Evolutionary conservation across 2,888 invertebrate genomes (phyloP).

Genomic region (Rhynchonema sp.): DNA sequence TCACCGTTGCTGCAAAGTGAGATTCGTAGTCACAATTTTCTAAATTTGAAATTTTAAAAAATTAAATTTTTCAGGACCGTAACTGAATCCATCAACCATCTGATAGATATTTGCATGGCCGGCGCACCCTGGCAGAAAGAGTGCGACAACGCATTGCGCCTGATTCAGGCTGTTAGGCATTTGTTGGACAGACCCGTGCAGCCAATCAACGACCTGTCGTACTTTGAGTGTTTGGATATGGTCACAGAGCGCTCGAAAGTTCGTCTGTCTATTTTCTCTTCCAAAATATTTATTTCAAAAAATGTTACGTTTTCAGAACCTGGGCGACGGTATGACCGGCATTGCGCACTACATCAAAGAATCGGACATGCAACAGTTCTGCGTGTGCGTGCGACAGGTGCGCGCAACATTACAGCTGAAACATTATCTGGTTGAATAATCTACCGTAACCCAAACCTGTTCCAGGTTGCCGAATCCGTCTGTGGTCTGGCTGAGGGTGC

Average conservation of each 20-base stretch:
- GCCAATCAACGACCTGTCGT: slow-evolving; percentile 61
- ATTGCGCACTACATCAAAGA: slow-evolving; percentile 77
- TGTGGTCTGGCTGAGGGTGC: slow-evolving; percentile 77
- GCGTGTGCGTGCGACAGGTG: slow-evolving; percentile 44
- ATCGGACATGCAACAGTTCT: slow-evolving; percentile 63
- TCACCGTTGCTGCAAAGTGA: slow-evolving; percentile 56
- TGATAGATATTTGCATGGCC: slow-evolving; percentile 69
- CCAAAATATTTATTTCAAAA: not conserved
- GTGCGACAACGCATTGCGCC: slow-evolving; percentile 79
- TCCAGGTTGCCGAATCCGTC: slow-evolving; percentile 65
- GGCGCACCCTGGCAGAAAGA: slow-evolving; percentile 88
- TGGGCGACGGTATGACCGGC: slow-evolving; percentile 62
- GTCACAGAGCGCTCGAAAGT: slow-evolving; percentile 66
- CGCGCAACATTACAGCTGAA: too few species aligned
- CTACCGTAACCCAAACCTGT: too few species aligned
- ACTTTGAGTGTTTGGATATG: slow-evolving; percentile 76
- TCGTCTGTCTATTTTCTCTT: not conserved
- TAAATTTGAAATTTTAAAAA: not conserved
- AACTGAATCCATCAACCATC: slow-evolving; percentile 71
- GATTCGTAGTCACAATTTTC: not conserved
- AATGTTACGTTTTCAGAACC: slow-evolving; percentile 13
- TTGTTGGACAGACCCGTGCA: slow-evolving; percentile 65
- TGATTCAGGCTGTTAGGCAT: slow-evolving; percentile 63
- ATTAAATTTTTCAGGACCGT: slow-evolving; percentile 43
- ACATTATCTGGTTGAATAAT: too few species aligned